Evolutionary conservation across 2,113 vertebrate species (phyloP).

Genomic region (Petrocephalus microphthalmus): DNA sequence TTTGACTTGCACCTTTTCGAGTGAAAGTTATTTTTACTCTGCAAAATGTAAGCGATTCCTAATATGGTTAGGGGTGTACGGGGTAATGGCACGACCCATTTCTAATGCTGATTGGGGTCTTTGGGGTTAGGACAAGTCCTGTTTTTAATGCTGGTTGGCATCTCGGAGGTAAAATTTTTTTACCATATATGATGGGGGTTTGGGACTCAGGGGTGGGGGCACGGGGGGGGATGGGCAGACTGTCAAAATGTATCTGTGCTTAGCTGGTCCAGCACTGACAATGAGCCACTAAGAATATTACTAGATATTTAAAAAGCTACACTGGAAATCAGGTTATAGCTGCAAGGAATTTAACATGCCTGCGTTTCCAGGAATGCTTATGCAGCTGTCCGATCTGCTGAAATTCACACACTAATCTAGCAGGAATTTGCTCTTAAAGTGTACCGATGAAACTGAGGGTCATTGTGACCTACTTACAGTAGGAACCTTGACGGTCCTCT

Average conservation of each 20-base stretch:
- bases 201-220: not conserved
- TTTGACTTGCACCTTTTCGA: not conserved
- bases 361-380: constrained; percentile 2
- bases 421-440: constrained; percentile 2
- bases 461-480: not conserved
- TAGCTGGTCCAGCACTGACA: not conserved
- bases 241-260: not conserved
- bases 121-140: not conserved
- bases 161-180: not conserved
- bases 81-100: not conserved
- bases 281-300: not conserved
- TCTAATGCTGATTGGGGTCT: not conserved
- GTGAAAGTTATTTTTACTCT: not conserved
- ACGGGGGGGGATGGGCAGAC: not conserved
- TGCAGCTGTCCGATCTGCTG: not conserved
- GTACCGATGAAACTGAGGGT: constrained; percentile 4
- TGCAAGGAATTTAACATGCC: not conserved
- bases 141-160: not conserved
- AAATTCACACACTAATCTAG: not conserved
- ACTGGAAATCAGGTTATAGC: not conserved
- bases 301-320: not conserved
- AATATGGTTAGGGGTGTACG: not conserved
- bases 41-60: not conserved
- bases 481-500: not conserved
- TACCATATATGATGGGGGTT: not conserved